Evolutionary conservation across 2,113 vertebrate species (phyloP).

Genomic region (Pseudorectes ferrugineus): DNA sequence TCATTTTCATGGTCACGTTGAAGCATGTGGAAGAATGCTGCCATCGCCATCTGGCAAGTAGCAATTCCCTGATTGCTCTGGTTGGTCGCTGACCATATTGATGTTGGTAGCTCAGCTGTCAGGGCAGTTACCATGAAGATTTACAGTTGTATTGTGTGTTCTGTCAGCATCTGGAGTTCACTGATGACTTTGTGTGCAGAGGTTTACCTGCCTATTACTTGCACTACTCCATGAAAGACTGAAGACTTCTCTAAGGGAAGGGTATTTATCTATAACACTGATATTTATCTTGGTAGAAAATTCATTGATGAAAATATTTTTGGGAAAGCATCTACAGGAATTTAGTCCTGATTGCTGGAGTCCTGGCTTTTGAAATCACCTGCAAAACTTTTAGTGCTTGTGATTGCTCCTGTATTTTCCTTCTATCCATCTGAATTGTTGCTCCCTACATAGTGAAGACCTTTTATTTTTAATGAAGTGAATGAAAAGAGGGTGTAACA

Average conservation of each 20-base stretch:
- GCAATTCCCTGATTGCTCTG: conserved; percentile 10
- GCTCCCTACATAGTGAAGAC: neutral
- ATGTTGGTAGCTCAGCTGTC: conserved; percentile 33
- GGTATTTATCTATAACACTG: neutral
- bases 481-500: neutral
- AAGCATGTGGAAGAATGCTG: neutral
- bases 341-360: neutral
- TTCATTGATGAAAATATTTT: neutral
- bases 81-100: conserved; percentile 34
- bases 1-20: conserved; percentile 13
- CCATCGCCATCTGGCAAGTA: conserved; percentile 22
- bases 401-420: neutral
- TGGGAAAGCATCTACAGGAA: neutral
- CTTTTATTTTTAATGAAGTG: neutral
- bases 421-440: neutral
- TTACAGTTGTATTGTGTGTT: neutral
- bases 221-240: neutral
- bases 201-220: neutral
- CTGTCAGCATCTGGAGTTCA: neutral
- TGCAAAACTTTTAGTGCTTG: neutral
- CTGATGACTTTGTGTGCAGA: neutral
- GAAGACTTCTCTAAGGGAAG: neutral
- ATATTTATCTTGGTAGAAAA: neutral
- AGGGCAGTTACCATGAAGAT: conserved; percentile 17
- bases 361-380: neutral